A percentile compares a stretch with the other conserved stretches of the same genome.
Conservation (phyloP, 2,797 vertebrate genomes). For the Sebastes paucispinis region DNA sequence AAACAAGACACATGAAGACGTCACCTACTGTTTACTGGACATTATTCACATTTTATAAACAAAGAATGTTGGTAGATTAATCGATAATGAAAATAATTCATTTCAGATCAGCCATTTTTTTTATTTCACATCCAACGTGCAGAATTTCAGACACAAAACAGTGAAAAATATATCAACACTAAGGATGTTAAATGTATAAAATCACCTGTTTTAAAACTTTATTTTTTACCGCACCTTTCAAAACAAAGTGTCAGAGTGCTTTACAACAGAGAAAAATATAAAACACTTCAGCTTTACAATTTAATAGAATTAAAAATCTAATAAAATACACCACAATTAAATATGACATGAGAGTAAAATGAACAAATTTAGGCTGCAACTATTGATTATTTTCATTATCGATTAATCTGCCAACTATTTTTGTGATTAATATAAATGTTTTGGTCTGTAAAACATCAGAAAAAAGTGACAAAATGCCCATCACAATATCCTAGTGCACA, state of each 20-base stretch:
- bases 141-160: background rate
- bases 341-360: background rate
- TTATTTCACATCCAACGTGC: too few species aligned
- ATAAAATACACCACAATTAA: background rate
- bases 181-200: background rate
- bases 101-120: too few species aligned
- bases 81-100: too few species aligned
- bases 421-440: background rate
- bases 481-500: background rate
- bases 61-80: background rate
- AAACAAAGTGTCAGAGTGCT: background rate
- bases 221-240: background rate
- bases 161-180: background rate
- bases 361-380: background rate
- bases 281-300: background rate
- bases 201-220: background rate
- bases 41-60: background rate
- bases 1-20: background rate
- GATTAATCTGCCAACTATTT: background rate
- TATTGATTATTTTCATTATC: background rate
- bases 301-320: too few species aligned
- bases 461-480: background rate
- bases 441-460: background rate
- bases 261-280: background rate
- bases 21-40: background rate